phyloP scores from a whole-genome alignment of 2,797 vertebrate genomes.

The Astyanax mexicanus region DNA sequence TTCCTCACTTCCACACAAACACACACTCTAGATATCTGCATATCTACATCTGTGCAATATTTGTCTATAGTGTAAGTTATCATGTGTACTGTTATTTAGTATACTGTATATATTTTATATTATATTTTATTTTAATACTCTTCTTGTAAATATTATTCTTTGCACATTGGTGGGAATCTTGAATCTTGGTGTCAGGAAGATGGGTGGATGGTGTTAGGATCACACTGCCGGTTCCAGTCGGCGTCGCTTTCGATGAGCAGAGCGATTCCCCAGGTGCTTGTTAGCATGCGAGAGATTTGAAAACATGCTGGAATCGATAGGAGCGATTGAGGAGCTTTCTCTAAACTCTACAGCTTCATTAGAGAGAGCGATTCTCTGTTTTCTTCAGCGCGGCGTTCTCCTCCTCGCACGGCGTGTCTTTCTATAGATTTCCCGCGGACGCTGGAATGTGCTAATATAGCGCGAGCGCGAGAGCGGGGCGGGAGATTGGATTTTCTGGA shows the following conservation, averaged over 20 bases:
- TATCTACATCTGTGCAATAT: no score
- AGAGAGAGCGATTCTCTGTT: not conserved
- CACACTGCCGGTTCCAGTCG: not conserved
- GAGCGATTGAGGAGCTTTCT: not conserved
- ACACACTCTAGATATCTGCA: no score
- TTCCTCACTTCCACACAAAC: no score
- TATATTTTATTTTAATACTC: no score
- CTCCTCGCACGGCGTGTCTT: not conserved
- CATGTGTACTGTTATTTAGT: no score
- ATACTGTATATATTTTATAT: no score
- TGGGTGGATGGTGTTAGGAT: not conserved
- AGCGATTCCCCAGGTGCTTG: not conserved
- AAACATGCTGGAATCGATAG: not conserved
- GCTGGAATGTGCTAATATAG: not conserved
- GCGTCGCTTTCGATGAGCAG: not conserved
- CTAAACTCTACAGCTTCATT: not conserved
- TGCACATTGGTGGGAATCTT: no score
- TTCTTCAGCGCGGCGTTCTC: not conserved
- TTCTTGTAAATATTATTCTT: no score
- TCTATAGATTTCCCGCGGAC: conserved; percentile 12
- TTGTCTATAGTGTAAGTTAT: no score
- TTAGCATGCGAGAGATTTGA: conserved; percentile 5
- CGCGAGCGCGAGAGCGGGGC: not conserved
- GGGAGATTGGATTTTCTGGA: conserved; percentile 12
- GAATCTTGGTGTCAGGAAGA: not conserved